Percentiles rank a stretch among this genome's conserved stretches.
phyloP scores from a whole-genome alignment of 2,888 invertebrate genomes.

The Hemistola chrysoprasaria region DNA sequence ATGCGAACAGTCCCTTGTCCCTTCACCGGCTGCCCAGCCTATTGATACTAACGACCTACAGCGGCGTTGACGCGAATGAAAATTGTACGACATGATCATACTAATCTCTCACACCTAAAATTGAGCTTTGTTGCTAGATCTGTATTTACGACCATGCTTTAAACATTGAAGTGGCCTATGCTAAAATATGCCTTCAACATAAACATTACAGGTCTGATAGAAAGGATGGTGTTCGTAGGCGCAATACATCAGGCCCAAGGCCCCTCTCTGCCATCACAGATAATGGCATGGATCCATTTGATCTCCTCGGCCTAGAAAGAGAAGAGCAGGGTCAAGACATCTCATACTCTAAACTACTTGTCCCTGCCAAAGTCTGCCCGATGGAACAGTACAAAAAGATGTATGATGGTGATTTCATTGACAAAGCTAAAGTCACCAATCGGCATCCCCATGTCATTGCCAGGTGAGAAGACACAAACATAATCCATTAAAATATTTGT shows the following conservation, averaged over 20 bases:
- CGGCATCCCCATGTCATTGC: slow-evolving; percentile 81
- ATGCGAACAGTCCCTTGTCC: too few species aligned
- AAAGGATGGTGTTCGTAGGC: slow-evolving; percentile 88
- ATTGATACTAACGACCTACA: too few species aligned
- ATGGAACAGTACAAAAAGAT: slow-evolving; percentile 73
- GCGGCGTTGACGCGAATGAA: too few species aligned
- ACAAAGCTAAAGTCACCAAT: slow-evolving; percentile 63
- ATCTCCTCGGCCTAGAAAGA: slow-evolving; percentile 90
- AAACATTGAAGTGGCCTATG: too few species aligned
- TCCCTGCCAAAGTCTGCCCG: slow-evolving; percentile 84
- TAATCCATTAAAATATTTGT: too few species aligned
- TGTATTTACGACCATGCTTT: too few species aligned
- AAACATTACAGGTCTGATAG: slow-evolving; percentile 77
- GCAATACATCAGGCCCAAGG: slow-evolving; percentile 91
- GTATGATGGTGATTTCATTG: slow-evolving; percentile 72
- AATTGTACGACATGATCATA: too few species aligned
- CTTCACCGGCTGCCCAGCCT: too few species aligned
- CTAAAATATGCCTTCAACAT: not conserved
- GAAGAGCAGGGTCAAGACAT: slow-evolving; percentile 94
- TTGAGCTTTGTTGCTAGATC: too few species aligned
- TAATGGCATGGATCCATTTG: slow-evolving; percentile 91
- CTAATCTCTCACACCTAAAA: too few species aligned
- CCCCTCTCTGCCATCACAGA: slow-evolving; percentile 93
- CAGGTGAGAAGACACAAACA: slow-evolving; percentile 59
- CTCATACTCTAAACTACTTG: slow-evolving; percentile 92